A percentile compares a stretch with the other conserved stretches of the same genome.
These are phyloP conservation scores for Scaptodrosophila latifasciaeformis DNA, from an alignment of 2,888 invertebrate genomes.

Conservation along the genomic window DNA sequence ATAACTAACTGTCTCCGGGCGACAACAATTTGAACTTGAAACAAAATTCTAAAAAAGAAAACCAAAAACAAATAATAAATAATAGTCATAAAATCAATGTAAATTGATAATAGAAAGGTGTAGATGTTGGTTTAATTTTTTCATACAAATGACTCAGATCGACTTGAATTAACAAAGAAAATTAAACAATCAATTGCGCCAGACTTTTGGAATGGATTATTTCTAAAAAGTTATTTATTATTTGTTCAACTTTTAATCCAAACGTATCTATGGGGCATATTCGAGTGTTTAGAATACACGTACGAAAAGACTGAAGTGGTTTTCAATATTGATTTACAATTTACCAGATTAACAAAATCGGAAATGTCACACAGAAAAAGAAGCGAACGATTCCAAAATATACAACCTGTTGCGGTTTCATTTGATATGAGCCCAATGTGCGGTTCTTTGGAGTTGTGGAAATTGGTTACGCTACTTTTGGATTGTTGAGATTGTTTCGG, in stretches of 20 bases:
- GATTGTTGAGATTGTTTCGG: slow-evolving; percentile 1
- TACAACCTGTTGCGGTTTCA: slow-evolving; percentile 62
- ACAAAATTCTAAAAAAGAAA: no score
- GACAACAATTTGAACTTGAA: slow-evolving; percentile 53
- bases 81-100: no score
- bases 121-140: no score
- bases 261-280: no score
- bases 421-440: slow-evolving; percentile 31
- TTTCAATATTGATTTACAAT: slow-evolving; percentile 51
- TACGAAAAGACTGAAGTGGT: slow-evolving; percentile 1
- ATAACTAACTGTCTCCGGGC: slow-evolving; percentile 26
- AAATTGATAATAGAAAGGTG: no score
- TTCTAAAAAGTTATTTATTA: no score
- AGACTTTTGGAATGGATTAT: no score
- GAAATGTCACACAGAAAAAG: slow-evolving; percentile 41
- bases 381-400: slow-evolving; percentile 30
- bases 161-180: no score
- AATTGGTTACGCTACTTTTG: slow-evolving; percentile 1
- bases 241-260: no score
- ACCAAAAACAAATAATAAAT: slow-evolving; percentile 51
- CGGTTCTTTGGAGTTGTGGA: background rate
- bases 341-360: slow-evolving; percentile 53
- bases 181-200: no score
- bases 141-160: no score
- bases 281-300: no score